Evolutionary conservation across 2,797 vertebrate genomes (phyloP).

Genomic region (Hoplostethus mediterraneus): DNA sequence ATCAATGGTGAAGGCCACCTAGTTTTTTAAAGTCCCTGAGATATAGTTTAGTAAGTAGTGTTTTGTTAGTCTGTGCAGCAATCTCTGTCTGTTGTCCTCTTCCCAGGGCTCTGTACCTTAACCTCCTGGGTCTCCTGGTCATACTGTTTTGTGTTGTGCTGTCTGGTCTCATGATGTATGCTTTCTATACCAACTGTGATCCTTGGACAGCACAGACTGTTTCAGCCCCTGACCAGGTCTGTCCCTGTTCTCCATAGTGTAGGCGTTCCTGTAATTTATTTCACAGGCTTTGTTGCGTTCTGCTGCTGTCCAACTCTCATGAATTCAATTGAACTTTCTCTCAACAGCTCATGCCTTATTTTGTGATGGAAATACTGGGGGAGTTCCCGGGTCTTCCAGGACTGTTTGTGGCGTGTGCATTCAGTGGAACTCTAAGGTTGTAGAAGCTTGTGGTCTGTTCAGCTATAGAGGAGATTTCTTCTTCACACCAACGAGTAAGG

Average conservation of each 20-base stretch:
- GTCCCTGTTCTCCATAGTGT: not conserved
- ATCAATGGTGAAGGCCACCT: not conserved
- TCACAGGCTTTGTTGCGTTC: not conserved
- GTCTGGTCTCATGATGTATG: constrained; percentile 88
- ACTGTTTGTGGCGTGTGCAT: constrained; percentile 89
- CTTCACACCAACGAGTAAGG: not conserved
- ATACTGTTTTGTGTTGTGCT: constrained; percentile 84
- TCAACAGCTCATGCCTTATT: constrained; percentile 88
- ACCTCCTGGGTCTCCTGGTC: constrained; percentile 85
- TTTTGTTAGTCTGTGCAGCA: not conserved
- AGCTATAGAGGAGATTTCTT: not conserved
- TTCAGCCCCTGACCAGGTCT: constrained; percentile 88
- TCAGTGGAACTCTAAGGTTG: constrained; percentile 89
- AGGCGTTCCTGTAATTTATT: no score
- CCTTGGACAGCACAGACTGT: constrained; percentile 87
- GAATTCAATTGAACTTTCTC: not conserved
- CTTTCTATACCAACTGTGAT: constrained; percentile 83
- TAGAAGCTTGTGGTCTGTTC: constrained; percentile 25
- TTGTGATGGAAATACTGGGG: constrained; percentile 89
- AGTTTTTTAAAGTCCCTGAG: not conserved
- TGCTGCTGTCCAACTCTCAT: constrained; percentile 24
- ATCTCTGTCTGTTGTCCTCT: not conserved
- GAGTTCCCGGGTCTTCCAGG: constrained; percentile 86
- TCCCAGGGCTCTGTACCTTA: constrained; percentile 90
- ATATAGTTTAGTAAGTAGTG: not conserved